phyloP scores from a whole-genome alignment of 2,113 vertebrate genomes.

The Heteronetta atricapilla region DNA sequence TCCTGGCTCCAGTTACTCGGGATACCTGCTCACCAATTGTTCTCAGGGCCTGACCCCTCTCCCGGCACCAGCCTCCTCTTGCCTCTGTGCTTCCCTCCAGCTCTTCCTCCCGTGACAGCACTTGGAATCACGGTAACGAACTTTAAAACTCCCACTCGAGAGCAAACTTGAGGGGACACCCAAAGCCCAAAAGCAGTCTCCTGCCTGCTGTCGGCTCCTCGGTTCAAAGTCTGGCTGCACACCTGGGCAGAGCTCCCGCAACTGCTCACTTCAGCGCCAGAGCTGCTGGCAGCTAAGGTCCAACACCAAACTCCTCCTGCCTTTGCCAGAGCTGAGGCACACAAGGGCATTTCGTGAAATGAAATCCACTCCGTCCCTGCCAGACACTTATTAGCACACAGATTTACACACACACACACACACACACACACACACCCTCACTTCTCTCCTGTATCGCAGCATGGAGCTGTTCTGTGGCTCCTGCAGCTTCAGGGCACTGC shows the following conservation, averaged over 20 bases:
- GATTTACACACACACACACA: accelerated
- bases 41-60: slow-evolving; percentile 68
- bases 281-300: not conserved
- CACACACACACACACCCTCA: too few relatives aligned
- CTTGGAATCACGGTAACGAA: not conserved
- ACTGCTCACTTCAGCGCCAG: not conserved
- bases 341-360: not conserved
- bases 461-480: not conserved
- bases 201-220: not conserved
- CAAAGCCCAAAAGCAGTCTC: not conserved
- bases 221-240: not conserved
- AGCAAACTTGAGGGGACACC: not conserved
- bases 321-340: not conserved
- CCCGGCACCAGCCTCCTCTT: not conserved
- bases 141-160: not conserved
- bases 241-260: not conserved
- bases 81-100: not conserved
- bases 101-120: not conserved
- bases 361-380: not conserved
- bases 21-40: slow-evolving; percentile 79
- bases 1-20: slow-evolving; percentile 74
- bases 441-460: not conserved
- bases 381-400: not conserved
- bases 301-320: not conserved
- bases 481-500: not conserved